Evolutionary conservation across 1,140 invertebrate genomes (phyloP).

Genomic region (Drosophila teissieri): DNA sequence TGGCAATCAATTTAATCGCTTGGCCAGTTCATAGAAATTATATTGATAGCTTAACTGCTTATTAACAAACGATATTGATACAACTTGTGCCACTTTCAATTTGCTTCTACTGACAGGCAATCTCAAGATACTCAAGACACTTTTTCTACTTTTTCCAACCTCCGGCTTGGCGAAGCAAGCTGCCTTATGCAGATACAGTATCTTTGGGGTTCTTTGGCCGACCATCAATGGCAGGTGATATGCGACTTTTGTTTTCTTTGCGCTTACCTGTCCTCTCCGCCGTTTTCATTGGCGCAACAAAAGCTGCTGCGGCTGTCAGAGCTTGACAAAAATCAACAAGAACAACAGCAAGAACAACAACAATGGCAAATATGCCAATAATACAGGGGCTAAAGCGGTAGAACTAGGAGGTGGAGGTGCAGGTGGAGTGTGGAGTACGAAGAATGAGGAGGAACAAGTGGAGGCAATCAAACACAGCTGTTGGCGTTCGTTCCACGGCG

Average conservation of each 20-base stretch:
- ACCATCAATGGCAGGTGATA: constrained; percentile 36
- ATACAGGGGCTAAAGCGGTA: constrained; percentile 16
- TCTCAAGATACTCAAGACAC: neutral
- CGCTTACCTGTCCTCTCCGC: constrained; percentile 17
- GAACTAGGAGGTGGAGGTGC: neutral
- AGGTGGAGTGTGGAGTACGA: no score
- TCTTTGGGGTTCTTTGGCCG: constrained; percentile 13
- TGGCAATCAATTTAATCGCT: neutral
- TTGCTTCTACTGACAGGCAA: neutral
- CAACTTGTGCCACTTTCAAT: neutral
- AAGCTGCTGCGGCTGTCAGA: constrained; percentile 29
- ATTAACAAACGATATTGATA: neutral
- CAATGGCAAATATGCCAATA: constrained; percentile 26
- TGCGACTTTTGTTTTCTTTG: constrained; percentile 29
- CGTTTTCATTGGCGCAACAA: constrained; percentile 26
- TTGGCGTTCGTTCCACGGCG: constrained; percentile 29
- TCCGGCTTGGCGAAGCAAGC: neutral
- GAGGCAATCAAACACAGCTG: constrained; percentile 48
- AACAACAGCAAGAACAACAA: constrained; percentile 22
- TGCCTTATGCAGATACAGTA: neutral
- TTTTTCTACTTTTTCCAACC: neutral
- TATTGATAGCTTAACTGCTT: neutral
- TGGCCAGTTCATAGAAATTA: neutral
- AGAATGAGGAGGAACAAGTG: constrained; percentile 20
- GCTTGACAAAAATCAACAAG: constrained; percentile 45